These are phyloP conservation scores for Pseudopleuronectes americanus DNA, from an alignment of 2,797 vertebrate genomes.

Conservation along the genomic window DNA sequence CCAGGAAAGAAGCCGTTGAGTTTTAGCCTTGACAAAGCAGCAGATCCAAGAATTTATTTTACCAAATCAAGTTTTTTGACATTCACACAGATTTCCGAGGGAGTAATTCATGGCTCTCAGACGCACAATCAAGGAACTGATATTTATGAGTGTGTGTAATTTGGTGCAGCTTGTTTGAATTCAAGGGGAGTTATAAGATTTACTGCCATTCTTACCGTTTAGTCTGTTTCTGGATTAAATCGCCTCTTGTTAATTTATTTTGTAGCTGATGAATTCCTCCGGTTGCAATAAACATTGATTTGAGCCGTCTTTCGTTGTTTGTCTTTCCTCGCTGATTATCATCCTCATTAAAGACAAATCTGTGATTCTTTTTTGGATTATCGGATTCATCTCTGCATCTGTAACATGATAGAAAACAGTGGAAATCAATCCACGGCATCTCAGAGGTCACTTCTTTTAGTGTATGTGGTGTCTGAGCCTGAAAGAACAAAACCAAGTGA, in stretches of 20 bases:
- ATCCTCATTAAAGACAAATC: constrained; percentile 31
- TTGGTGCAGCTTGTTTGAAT: too few species aligned
- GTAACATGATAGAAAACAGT: neutral
- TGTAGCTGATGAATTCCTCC: neutral
- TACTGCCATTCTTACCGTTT: too few species aligned
- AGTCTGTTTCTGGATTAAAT: neutral
- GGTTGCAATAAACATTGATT: neutral
- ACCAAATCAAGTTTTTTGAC: too few species aligned
- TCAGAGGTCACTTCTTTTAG: neutral
- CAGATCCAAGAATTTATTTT: too few species aligned
- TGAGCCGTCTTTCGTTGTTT: neutral
- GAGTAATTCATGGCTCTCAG: too few species aligned
- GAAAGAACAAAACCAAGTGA: neutral
- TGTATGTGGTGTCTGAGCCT: constrained; percentile 4
- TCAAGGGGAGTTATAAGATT: too few species aligned
- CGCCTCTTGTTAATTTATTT: neutral
- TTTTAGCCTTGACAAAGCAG: too few species aligned
- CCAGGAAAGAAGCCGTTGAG: too few species aligned
- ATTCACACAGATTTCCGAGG: too few species aligned
- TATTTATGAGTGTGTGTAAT: too few species aligned
- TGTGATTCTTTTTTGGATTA: constrained; percentile 8
- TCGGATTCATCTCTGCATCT: constrained; percentile 1
- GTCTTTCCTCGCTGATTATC: neutral
- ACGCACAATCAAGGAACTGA: too few species aligned
- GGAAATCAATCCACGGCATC: neutral